Percentiles rank a stretch among this genome's conserved stretches.
These are phyloP conservation scores for Megalops atlanticus DNA, from an alignment of 2,113 vertebrate genomes.

Conservation along the genomic window DNA sequence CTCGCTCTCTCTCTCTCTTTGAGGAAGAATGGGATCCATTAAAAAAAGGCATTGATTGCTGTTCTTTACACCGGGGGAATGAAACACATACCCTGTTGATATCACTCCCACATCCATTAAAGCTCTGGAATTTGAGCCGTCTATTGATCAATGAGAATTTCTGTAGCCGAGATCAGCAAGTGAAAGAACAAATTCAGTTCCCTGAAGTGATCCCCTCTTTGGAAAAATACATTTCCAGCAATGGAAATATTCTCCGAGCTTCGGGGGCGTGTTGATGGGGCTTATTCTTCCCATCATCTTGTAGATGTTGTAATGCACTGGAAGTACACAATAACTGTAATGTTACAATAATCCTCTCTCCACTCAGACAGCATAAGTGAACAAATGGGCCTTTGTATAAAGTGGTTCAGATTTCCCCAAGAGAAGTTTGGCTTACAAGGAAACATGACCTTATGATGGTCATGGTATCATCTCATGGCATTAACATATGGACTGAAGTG, in stretches of 20 bases:
- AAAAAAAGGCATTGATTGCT: slow-evolving; percentile 1
- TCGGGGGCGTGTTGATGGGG: background rate
- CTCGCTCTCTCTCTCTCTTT: background rate
- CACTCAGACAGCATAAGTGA: too few relatives aligned
- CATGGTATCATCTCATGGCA: too few relatives aligned
- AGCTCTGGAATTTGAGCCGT: background rate
- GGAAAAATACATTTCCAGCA: background rate
- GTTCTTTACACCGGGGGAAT: background rate
- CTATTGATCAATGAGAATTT: background rate
- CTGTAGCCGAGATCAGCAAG: background rate
- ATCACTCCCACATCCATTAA: slow-evolving; percentile 1
- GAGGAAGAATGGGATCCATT: background rate
- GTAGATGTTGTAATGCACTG: background rate
- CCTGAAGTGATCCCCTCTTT: background rate
- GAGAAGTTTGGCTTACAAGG: too few relatives aligned
- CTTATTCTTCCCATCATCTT: background rate
- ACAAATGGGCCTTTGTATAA: too few relatives aligned
- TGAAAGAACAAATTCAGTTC: slow-evolving; percentile 1
- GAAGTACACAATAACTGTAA: too few relatives aligned
- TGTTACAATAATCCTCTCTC: too few relatives aligned
- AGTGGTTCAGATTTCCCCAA: too few relatives aligned
- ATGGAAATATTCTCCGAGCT: background rate
- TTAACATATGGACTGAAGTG: too few relatives aligned
- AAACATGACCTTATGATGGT: too few relatives aligned
- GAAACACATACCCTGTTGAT: background rate